Evolutionary conservation across 2,113 vertebrate genomes (phyloP).

Genomic region (Lamprotornis superbus): DNA sequence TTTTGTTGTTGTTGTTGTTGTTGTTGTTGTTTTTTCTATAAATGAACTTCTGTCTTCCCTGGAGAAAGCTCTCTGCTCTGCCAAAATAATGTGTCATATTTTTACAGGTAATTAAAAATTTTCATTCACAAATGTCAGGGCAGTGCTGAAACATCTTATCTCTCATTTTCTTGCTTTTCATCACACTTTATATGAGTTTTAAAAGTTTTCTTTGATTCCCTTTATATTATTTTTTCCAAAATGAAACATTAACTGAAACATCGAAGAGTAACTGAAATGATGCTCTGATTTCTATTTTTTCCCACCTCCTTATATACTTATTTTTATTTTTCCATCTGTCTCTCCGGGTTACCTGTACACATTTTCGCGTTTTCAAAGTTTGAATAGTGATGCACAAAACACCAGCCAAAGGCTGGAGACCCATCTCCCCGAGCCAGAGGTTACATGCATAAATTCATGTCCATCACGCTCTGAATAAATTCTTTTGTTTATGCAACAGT

Average conservation of each 20-base stretch:
- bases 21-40: not conserved
- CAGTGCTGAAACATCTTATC: not conserved
- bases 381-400: not conserved
- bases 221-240: not conserved
- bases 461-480: conserved; percentile 48
- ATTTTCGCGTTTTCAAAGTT: not conserved
- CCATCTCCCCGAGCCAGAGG: conserved; percentile 36
- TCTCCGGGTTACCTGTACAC: not conserved
- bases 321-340: not conserved
- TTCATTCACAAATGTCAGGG: not conserved
- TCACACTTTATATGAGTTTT: not conserved
- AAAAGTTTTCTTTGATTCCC: not conserved
- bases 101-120: not conserved
- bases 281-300: not conserved
- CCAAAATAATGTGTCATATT: not conserved
- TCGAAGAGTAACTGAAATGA: not conserved
- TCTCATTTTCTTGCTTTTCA: not conserved
- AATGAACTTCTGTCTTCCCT: not conserved
- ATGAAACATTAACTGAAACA: not conserved
- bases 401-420: not conserved
- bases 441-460: conserved; percentile 60
- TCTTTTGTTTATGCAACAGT: conserved; percentile 61
- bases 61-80: not conserved
- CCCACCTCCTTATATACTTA: not conserved
- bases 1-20: too few relatives aligned